phyloP scores from a whole-genome alignment of 2,113 vertebrate genomes.

The Ibidorhyncha struthersii region DNA sequence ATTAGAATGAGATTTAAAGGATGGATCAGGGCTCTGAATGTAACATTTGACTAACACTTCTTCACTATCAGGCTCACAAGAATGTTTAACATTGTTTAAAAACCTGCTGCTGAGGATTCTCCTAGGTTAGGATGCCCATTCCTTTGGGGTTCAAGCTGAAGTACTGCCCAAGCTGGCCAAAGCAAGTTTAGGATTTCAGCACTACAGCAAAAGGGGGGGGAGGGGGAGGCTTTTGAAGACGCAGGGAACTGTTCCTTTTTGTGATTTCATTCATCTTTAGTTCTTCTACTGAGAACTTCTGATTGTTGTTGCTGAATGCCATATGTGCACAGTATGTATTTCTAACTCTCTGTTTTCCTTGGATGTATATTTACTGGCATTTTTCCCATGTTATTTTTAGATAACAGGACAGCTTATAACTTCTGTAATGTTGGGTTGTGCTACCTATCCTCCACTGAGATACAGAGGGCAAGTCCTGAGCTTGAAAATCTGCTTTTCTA shows the following conservation, averaged over 20 bases:
- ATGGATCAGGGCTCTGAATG: background rate
- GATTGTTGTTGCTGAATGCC: background rate
- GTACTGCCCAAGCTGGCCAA: background rate
- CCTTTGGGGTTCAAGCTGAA: background rate
- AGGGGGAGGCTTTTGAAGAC: background rate
- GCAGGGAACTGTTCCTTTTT: background rate
- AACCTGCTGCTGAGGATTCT: background rate
- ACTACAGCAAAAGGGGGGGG: too few species aligned
- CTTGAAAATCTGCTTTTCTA: background rate
- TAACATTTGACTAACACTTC: background rate
- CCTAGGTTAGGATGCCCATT: background rate
- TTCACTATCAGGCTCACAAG: background rate
- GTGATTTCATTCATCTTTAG: background rate
- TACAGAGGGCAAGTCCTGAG: background rate
- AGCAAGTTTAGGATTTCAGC: background rate
- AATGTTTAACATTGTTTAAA: background rate
- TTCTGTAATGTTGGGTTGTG: background rate
- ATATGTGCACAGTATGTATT: background rate
- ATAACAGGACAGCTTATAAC: background rate
- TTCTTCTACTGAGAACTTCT: background rate
- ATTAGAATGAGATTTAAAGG: background rate
- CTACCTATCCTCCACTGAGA: background rate
- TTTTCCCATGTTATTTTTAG: background rate
- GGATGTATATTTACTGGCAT: background rate
- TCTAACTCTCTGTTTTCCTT: background rate